phyloP scores from a whole-genome alignment of 2,888 invertebrate genomes.

The Trichopoda pennipes region DNA sequence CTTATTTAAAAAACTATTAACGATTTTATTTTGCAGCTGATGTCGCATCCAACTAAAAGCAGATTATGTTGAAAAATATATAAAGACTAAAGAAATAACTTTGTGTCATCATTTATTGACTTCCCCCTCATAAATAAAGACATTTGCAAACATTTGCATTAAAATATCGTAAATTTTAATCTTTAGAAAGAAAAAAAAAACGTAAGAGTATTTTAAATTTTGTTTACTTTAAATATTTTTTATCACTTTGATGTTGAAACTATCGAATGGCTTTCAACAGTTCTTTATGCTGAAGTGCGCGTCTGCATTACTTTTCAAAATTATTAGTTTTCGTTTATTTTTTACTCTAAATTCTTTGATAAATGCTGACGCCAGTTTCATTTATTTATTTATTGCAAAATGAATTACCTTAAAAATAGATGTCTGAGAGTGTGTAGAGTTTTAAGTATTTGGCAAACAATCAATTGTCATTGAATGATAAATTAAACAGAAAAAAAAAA shows the following conservation, averaged over 20 bases:
- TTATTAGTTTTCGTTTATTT: slow-evolving; percentile 3
- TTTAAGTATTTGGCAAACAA: slow-evolving; percentile 66
- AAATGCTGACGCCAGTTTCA: slow-evolving; percentile 65
- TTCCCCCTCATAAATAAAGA: too few relatives aligned
- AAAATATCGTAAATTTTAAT: too few relatives aligned
- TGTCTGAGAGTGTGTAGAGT: slow-evolving; percentile 59
- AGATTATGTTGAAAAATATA: too few relatives aligned
- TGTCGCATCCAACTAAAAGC: too few relatives aligned
- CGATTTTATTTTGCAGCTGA: too few relatives aligned
- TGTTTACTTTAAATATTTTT: too few relatives aligned
- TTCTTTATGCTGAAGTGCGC: slow-evolving; percentile 19
- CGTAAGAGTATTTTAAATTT: too few relatives aligned
- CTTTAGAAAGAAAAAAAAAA: too few relatives aligned
- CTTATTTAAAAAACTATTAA: too few relatives aligned
- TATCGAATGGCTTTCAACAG: slow-evolving; percentile 56
- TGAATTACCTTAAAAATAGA: slow-evolving; percentile 53
- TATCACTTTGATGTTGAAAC: slow-evolving; percentile 6
- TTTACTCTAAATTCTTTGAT: slow-evolving; percentile 27
- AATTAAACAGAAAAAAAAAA: slow-evolving; percentile 11
- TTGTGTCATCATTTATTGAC: too few relatives aligned
- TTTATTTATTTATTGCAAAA: slow-evolving; percentile 52
- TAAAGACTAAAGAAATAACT: too few relatives aligned
- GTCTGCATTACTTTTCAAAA: slow-evolving; percentile 37
- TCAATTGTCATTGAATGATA: slow-evolving; percentile 62
- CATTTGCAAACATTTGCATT: too few relatives aligned